A percentile compares a stretch with the other conserved stretches of the same genome.
These are phyloP conservation scores for Melanotus villosus DNA, from an alignment of 2,888 invertebrate genomes.

Conservation along the genomic window DNA sequence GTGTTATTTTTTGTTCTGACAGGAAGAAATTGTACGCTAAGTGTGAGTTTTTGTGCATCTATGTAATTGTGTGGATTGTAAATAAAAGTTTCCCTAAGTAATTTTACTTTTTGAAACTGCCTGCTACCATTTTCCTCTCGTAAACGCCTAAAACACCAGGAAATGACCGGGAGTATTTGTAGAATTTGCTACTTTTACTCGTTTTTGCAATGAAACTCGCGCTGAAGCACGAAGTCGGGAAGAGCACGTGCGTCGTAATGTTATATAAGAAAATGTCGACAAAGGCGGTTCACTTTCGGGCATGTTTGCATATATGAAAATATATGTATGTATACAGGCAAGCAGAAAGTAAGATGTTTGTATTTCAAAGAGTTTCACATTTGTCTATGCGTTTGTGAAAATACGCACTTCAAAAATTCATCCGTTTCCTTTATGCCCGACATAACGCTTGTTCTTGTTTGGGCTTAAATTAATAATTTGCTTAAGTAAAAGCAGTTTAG, in stretches of 20 bases:
- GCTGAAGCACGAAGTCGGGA: slow-evolving; percentile 11
- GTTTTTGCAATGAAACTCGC: not conserved
- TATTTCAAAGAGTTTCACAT: slow-evolving; percentile 14
- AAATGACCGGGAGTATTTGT: not conserved
- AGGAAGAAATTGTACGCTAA: too few species aligned
- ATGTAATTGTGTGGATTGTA: too few species aligned
- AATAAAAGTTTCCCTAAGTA: too few species aligned
- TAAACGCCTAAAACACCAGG: too few species aligned
- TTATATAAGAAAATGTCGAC: slow-evolving; percentile 22
- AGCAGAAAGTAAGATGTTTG: slow-evolving; percentile 18
- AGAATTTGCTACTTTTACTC: slow-evolving; percentile 8
- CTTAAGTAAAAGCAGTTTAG: too few species aligned
- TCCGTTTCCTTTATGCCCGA: not conserved
- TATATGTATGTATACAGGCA: slow-evolving; percentile 23
- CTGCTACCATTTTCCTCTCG: too few species aligned
- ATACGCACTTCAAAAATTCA: not conserved
- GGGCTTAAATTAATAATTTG: not conserved
- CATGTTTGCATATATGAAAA: slow-evolving; percentile 21
- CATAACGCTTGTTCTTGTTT: not conserved
- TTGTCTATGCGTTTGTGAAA: not conserved
- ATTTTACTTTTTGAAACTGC: too few species aligned
- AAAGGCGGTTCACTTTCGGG: slow-evolving; percentile 12
- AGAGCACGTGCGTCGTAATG: slow-evolving; percentile 8
- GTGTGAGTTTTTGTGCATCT: too few species aligned
- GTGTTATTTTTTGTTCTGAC: too few species aligned